Evolutionary conservation across 2,797 vertebrate genomes (phyloP).

Genomic region (Vultur gryphus): DNA sequence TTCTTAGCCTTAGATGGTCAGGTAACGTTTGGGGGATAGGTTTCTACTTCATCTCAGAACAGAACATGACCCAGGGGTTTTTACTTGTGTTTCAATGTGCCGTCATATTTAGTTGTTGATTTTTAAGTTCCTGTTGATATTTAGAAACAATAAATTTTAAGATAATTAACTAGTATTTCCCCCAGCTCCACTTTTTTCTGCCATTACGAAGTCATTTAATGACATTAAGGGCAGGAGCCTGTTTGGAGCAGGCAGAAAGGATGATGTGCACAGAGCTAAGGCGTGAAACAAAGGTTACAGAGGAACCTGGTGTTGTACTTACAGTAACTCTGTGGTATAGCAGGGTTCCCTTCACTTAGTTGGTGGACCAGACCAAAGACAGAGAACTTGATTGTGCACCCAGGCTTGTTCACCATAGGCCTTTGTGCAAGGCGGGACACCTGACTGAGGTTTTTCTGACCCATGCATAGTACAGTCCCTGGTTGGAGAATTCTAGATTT

Average conservation of each 20-base stretch:
- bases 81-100: neutral
- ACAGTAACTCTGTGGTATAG: neutral
- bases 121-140: neutral
- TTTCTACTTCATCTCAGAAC: neutral
- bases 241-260: neutral
- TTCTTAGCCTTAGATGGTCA: rapidly evolving
- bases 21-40: neutral
- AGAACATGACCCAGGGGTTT: neutral
- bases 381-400: neutral
- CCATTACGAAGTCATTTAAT: neutral
- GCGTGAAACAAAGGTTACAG: neutral
- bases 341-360: neutral
- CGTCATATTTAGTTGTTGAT: neutral
- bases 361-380: neutral
- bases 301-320: neutral
- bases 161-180: neutral
- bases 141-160: neutral
- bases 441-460: neutral
- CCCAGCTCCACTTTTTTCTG: neutral
- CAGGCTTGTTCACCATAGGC: neutral
- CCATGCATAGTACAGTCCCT: neutral
- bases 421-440: neutral
- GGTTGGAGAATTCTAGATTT: neutral
- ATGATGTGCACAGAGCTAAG: neutral
- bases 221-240: neutral